Evolutionary conservation across 2,888 invertebrate genomes (phyloP), one percentile per base, ranked within the genome.

Genomic region (Trissoscelio sp.): DNA sequence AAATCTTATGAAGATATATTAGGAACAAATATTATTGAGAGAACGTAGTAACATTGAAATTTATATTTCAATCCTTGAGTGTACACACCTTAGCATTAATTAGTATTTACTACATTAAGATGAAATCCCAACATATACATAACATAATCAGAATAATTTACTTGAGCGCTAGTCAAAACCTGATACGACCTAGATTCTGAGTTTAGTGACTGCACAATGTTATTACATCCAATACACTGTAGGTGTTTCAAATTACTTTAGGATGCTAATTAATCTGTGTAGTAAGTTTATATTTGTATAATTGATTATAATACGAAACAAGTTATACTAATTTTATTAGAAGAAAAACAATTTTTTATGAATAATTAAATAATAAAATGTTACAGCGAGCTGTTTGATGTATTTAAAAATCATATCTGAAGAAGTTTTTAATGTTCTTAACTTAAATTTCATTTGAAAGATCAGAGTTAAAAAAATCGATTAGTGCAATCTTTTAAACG

Each of bases 61-160:
- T 34, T 34, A 11, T 11, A 11, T 34, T 34, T 11, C 7, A 11
- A 2, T 34, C 1, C 34, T 48, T 6, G n/a, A 48, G n/a, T 48
- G 48, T 48, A 11, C 16, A 57, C 18, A 37, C 37, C 62, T 42
- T 31, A 4, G 22, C 9, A 46, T 62, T 51, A 64, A 64, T 64
- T 34, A 37, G 22, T 22, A 34, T 48, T 51, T 48, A 51, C 20
- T 48, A 14, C n/a, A 14, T 37, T 37, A 39, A 66, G 34, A 39
- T 39, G 24, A 51, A 66, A 66, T 34, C 48, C 22, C 24, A 37
- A 24, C 4, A 42, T 24, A 12, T 55, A 44, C 57, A 34, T 44
- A 57, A 57, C n/a, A 46, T 69, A 58, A 58, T 46, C 58, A 48
- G 48, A 70, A 70, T 70, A 70, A 48, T 70, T 58, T 34, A 48